Percentiles rank a stretch among this genome's conserved stretches.
phyloP scores from a whole-genome alignment of 2,797 vertebrate genomes.

The Sebastes hubbsi region DNA sequence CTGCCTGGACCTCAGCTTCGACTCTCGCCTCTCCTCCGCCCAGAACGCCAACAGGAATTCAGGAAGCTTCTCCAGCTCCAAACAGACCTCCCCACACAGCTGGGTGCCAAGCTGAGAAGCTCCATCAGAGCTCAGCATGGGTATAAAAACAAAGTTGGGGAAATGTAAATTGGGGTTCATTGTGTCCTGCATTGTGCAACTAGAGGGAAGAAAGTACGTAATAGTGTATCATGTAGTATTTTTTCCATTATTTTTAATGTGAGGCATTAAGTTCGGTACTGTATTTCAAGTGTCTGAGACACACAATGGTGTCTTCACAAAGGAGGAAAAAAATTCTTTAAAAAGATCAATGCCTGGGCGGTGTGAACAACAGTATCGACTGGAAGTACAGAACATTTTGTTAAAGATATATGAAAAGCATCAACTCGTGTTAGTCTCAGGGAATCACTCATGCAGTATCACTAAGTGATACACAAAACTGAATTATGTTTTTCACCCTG shows the following conservation, averaged over 20 bases:
- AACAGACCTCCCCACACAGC: conserved; percentile 92
- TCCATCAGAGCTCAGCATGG: conserved; percentile 69
- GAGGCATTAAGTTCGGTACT: conserved; percentile 70
- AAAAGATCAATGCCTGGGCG: conserved; percentile 45
- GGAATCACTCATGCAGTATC: conserved; percentile 68
- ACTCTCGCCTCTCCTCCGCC: conserved; percentile 89
- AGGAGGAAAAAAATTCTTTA: conserved; percentile 19
- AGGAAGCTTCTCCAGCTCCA: conserved; percentile 93
- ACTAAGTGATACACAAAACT: conserved; percentile 61
- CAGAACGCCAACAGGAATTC: conserved; percentile 94
- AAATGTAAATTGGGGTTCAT: conserved; percentile 58
- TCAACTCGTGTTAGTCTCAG: conserved; percentile 76
- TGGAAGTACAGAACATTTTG: conserved; percentile 39
- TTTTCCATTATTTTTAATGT: conserved; percentile 57
- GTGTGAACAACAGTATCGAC: conserved; percentile 35
- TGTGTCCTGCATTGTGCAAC: conserved; percentile 48
- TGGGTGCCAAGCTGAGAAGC: conserved; percentile 95
- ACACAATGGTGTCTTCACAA: conserved; percentile 48
- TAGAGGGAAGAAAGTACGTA: conserved; percentile 54
- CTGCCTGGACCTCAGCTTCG: conserved; percentile 97
- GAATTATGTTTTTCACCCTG: conserved; percentile 54
- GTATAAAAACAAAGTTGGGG: background rate
- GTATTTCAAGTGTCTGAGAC: conserved; percentile 66
- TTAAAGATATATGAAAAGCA: conserved; percentile 51
- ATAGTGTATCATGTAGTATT: conserved; percentile 61